Conservation (phyloP, 2,888 invertebrate species). For the Parochlus steinenii region DNA sequence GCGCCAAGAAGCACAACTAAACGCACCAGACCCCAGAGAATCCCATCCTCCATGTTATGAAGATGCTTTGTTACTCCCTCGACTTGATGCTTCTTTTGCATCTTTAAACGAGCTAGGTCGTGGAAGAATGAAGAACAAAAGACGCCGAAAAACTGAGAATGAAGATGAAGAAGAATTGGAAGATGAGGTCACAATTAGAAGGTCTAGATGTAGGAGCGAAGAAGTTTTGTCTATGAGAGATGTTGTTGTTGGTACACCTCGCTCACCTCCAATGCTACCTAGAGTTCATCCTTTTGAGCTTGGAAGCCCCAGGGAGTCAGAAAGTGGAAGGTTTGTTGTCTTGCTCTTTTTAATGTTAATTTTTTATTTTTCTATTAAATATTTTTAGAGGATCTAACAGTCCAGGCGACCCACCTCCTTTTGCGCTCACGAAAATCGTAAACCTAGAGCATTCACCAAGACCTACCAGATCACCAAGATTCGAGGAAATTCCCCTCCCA, state of each 20-base stretch:
- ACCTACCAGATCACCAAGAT: background rate
- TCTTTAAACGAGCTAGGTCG: constrained; percentile 32
- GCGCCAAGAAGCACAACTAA: constrained; percentile 36
- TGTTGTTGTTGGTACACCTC: background rate
- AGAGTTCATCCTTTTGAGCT: constrained; percentile 10
- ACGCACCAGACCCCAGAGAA: constrained; percentile 52
- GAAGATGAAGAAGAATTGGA: constrained; percentile 17
- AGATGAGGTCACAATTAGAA: constrained; percentile 19
- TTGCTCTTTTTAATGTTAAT: no score
- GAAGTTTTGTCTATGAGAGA: constrained; percentile 17
- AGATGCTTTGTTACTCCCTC: constrained; percentile 60
- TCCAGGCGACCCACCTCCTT: no score
- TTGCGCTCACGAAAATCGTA: background rate
- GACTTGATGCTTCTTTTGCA: constrained; percentile 42
- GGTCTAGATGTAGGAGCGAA: constrained; percentile 25
- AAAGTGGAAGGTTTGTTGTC: no score
- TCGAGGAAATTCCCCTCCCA: background rate
- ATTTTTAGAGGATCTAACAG: no score
- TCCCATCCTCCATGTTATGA: constrained; percentile 58
- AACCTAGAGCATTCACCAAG: constrained; percentile 1
- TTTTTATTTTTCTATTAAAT: no score
- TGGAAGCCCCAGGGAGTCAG: background rate
- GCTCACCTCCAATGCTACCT: background rate
- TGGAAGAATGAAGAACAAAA: constrained; percentile 29
- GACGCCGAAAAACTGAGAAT: constrained; percentile 22